These are phyloP conservation scores for Aphodius granarius DNA, from an alignment of 2,888 invertebrate genomes.

Conservation along the genomic window DNA sequence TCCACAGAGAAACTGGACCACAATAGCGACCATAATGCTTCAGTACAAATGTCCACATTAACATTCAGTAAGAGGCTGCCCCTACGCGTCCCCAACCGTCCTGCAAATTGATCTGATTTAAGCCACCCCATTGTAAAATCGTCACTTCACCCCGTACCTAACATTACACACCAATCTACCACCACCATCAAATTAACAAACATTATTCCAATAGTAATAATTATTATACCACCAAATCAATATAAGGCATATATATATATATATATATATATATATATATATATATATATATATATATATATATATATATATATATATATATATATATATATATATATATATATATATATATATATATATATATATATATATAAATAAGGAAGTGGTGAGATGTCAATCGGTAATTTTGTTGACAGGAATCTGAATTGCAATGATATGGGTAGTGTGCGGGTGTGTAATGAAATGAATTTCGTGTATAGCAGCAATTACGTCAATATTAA, in stretches of 20 bases:
- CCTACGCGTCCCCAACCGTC: slow-evolving; percentile 37
- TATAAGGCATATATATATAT: too few species aligned
- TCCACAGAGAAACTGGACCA: slow-evolving; percentile 40
- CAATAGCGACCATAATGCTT: slow-evolving; percentile 45
- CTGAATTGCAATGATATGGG: not conserved
- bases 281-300: too few species aligned
- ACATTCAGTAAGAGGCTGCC: slow-evolving; percentile 35
- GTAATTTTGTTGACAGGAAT: not conserved
- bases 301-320: too few species aligned
- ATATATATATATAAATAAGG: too few species aligned
- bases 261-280: too few species aligned
- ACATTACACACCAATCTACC: not conserved
- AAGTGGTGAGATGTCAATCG: too few species aligned
- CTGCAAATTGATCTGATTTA: slow-evolving; percentile 38
- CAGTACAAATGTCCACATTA: slow-evolving; percentile 47
- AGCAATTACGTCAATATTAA: not conserved
- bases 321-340: too few species aligned
- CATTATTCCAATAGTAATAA: too few species aligned
- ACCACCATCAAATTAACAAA: too few species aligned
- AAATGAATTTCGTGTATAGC: not conserved
- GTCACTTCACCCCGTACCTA: not conserved
- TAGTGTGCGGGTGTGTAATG: not conserved
- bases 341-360: too few species aligned
- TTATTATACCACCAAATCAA: too few species aligned
- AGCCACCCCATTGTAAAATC: slow-evolving; percentile 35